A percentile compares a stretch with the other conserved stretches of the same genome.
These are phyloP conservation scores for Temnothorax unifasciatus DNA, from an alignment of 2,888 invertebrate genomes.

Conservation along the genomic window DNA sequence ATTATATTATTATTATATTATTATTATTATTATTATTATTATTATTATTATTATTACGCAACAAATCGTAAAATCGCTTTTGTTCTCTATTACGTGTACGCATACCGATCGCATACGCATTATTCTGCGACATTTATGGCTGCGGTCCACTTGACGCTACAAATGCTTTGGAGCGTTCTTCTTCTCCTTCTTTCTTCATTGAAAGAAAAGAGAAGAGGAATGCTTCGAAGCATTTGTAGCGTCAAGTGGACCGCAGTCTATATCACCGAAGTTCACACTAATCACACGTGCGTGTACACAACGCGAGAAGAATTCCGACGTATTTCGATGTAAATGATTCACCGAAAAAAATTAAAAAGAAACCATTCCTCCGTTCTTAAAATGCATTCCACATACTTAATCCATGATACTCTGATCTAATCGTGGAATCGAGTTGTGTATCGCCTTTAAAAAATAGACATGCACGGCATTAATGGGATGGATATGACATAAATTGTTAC, in stretches of 20 bases:
- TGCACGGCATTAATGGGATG: background rate
- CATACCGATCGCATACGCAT: conserved; percentile 3
- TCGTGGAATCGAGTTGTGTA: background rate
- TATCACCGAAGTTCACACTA: background rate
- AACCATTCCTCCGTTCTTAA: background rate
- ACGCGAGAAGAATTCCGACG: conserved; percentile 41
- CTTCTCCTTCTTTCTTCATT: too few relatives aligned
- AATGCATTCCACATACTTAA: background rate
- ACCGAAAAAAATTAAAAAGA: background rate
- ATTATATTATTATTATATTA: conserved; percentile 65
- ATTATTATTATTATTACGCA: conserved; percentile 62
- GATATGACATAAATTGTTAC: conserved; percentile 11
- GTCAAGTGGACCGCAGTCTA: too few relatives aligned
- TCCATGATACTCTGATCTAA: background rate
- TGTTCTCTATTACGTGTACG: background rate
- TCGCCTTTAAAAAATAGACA: background rate
- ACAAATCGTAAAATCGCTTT: conserved; percentile 32
- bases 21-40: conserved; percentile 39
- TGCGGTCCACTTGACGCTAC: too few relatives aligned
- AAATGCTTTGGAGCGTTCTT: too few relatives aligned
- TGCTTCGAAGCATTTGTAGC: too few relatives aligned
- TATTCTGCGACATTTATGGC: conserved; percentile 38
- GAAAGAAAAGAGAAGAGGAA: too few relatives aligned
- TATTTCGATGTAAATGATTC: conserved; percentile 38
- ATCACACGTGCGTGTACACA: background rate